Percentiles rank a stretch among this genome's conserved stretches.
phyloP scores from a whole-genome alignment of 2,888 invertebrate genomes.

The Craniophora ligustri region DNA sequence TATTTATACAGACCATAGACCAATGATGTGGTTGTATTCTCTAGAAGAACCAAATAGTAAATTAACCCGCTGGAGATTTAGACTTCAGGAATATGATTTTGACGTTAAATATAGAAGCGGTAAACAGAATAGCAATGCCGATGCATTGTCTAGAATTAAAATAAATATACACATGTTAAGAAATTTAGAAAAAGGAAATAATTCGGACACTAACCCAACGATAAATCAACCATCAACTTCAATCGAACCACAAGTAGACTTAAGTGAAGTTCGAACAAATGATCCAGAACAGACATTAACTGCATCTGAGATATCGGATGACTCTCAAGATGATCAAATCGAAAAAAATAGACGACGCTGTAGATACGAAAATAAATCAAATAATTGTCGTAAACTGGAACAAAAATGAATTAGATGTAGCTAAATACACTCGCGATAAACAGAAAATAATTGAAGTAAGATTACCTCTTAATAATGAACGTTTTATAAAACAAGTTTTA shows the following conservation, averaged over 20 bases:
- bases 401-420: conserved; percentile 43
- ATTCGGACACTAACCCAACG: not conserved
- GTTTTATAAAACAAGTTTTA: no score
- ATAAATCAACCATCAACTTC: not conserved
- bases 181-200: no score
- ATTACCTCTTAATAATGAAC: conserved; percentile 43
- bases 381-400: conserved; percentile 47
- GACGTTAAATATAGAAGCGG: no score
- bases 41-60: not conserved
- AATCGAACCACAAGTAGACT: no score
- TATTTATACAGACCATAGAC: conserved; percentile 13
- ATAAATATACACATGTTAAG: not conserved
- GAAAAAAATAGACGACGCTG: conserved; percentile 57
- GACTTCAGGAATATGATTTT: no score
- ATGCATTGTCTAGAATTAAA: no score
- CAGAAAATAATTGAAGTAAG: conserved; percentile 55
- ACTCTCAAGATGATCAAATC: conserved; percentile 27
- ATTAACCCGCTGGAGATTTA: no score
- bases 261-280: no score
- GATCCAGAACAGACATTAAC: not conserved
- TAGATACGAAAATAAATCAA: conserved; percentile 58
- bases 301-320: conserved; percentile 30
- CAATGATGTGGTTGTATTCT: not conserved
- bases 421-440: conserved; percentile 43
- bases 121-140: no score